Conservation (phyloP, 2,113 vertebrate species). For the Cromileptes altivelis region DNA sequence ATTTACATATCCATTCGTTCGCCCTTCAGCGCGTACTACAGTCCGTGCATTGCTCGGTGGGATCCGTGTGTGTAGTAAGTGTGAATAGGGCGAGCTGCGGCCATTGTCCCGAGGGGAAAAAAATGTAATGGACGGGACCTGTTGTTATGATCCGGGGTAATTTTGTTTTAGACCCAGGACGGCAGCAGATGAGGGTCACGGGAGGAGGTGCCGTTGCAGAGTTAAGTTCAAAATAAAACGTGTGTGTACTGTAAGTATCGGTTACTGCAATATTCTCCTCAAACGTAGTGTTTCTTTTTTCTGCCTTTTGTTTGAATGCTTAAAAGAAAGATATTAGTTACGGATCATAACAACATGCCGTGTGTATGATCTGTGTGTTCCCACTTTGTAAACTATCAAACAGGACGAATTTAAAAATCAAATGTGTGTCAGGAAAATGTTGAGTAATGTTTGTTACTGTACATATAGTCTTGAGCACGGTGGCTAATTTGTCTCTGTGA, state of each 20-base stretch:
- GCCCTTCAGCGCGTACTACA: constrained; percentile 29
- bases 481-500: not conserved
- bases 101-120: constrained; percentile 71
- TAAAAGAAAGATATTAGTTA: not conserved
- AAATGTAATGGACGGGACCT: constrained; percentile 78
- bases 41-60: constrained; percentile 57
- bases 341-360: not conserved
- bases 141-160: constrained; percentile 83
- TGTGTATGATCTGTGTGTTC: not conserved
- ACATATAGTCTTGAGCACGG: constrained; percentile 1
- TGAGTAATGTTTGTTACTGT: constrained; percentile 14
- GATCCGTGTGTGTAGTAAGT: constrained; percentile 63
- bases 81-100: constrained; percentile 61
- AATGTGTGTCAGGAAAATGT: constrained; percentile 12
- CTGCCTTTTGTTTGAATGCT: not conserved
- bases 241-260: constrained; percentile 70
- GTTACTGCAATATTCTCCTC: constrained; percentile 35
- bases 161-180: constrained; percentile 77
- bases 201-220: constrained; percentile 77
- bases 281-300: not conserved
- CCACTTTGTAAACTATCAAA: constrained; percentile 10
- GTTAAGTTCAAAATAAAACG: constrained; percentile 60
- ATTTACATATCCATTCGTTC: constrained; percentile 69
- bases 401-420: not conserved
- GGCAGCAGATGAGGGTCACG: constrained; percentile 80